Evolutionary conservation across 2,113 vertebrate genomes (phyloP).

Genomic region (Origma solitaria): DNA sequence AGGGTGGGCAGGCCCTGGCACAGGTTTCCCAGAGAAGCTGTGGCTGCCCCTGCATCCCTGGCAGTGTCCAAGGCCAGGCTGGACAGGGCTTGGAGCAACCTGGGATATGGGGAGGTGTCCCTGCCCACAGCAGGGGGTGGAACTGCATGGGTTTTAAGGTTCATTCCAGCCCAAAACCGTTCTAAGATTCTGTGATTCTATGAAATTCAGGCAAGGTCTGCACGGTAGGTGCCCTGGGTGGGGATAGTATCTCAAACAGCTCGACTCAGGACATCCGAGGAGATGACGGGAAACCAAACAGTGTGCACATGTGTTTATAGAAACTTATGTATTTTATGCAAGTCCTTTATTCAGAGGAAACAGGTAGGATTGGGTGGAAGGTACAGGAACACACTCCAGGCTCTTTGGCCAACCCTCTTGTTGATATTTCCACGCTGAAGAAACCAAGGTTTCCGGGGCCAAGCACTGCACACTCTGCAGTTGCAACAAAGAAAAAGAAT

Average conservation of each 20-base stretch:
- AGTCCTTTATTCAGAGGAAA: neutral
- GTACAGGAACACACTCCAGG: neutral
- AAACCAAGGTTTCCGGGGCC: neutral
- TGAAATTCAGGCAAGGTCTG: neutral
- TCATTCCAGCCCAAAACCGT: neutral
- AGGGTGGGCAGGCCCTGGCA: neutral
- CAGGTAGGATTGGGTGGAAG: fast-evolving
- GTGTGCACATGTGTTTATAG: neutral
- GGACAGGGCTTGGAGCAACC: fast-evolving
- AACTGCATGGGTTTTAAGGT: neutral
- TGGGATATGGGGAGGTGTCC: neutral
- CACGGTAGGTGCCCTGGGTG: neutral
- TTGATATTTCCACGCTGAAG: neutral
- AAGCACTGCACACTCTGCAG: neutral
- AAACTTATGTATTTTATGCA: neutral
- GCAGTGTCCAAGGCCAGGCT: neutral
- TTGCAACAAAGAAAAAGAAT: neutral
- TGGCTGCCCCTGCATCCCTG: neutral
- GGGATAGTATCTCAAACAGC: neutral
- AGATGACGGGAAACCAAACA: neutral
- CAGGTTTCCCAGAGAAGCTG: neutral
- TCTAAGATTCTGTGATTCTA: neutral
- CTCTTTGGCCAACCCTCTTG: neutral
- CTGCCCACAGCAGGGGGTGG: neutral
- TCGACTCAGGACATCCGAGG: neutral